These are phyloP conservation scores for Trichonephila inaurata DNA, from an alignment of 1,140 invertebrate species.

Conservation along the genomic window DNA sequence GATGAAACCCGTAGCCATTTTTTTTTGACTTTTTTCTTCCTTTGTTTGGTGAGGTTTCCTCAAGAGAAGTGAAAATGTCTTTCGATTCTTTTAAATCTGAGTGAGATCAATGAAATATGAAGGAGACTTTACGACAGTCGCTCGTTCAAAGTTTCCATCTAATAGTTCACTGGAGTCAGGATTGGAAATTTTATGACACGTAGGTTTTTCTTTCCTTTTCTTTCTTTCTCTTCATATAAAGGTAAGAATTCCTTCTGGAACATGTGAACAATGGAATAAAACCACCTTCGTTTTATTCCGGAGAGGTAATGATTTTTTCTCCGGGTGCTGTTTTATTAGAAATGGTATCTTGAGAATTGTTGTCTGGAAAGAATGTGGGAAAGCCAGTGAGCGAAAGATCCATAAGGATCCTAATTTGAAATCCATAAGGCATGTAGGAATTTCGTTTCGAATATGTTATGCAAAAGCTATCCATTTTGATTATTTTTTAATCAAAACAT, in stretches of 20 bases:
- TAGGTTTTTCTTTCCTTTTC: background rate
- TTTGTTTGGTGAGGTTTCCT: background rate
- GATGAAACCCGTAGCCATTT: background rate
- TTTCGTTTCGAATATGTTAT: no score
- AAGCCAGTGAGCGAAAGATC: no score
- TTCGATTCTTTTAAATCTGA: background rate
- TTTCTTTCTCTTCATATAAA: background rate
- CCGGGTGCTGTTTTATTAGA: background rate
- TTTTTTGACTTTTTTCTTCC: background rate
- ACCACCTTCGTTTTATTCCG: background rate
- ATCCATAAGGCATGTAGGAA: no score
- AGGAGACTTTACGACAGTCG: background rate
- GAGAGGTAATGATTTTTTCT: background rate
- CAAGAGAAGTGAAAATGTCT: background rate
- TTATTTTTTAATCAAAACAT: no score
- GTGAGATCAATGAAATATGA: constrained; percentile 40
- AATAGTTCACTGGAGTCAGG: constrained; percentile 15
- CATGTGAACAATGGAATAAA: constrained; percentile 36
- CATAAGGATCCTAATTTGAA: no score
- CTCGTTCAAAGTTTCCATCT: background rate
- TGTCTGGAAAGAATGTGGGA: background rate
- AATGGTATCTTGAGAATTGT: background rate
- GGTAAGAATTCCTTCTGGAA: constrained; percentile 5
- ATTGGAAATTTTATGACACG: constrained; percentile 33
- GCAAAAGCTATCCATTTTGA: no score